Evolutionary conservation across 2,888 invertebrate genomes (phyloP).

Genomic region (Eupithecia tripunctaria): DNA sequence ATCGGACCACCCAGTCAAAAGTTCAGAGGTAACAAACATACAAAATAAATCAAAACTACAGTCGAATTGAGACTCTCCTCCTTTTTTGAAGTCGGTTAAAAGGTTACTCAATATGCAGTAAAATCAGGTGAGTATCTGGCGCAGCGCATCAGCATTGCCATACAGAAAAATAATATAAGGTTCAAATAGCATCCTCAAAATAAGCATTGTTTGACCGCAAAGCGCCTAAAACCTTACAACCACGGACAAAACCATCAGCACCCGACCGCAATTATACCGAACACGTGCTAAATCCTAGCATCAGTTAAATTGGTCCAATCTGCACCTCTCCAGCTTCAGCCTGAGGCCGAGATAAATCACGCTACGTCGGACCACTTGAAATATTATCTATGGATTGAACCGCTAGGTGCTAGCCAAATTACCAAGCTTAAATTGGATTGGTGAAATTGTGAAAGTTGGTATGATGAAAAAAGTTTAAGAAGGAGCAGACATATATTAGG

Average conservation of each 20-base stretch:
- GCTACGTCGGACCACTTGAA: constrained; percentile 42
- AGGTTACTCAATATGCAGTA: not conserved
- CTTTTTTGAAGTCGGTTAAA: too few species aligned
- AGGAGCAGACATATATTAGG: not conserved
- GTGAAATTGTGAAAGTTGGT: constrained; percentile 9
- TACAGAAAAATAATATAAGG: too few species aligned
- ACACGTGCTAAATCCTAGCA: constrained; percentile 34
- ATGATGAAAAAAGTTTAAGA: not conserved
- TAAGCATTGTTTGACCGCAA: not conserved
- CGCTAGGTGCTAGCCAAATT: constrained; percentile 3
- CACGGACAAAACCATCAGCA: constrained; percentile 29
- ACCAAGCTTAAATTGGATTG: constrained; percentile 21
- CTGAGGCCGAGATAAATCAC: constrained; percentile 55
- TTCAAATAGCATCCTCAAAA: constrained; percentile 7
- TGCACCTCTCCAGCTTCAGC: constrained; percentile 32
- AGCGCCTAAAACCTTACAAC: constrained; percentile 3
- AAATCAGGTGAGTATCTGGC: too few species aligned
- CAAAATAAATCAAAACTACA: too few species aligned
- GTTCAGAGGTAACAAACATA: too few species aligned
- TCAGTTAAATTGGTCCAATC: constrained; percentile 46
- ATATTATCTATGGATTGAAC: constrained; percentile 16
- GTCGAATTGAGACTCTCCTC: too few species aligned
- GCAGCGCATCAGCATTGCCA: too few species aligned
- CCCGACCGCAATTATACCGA: constrained; percentile 32
- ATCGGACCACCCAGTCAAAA: too few species aligned